A percentile compares a stretch with the other conserved stretches of the same genome.
phyloP scores from a whole-genome alignment of 2,888 invertebrate genomes.

The Ommatoiulus sabulosus region DNA sequence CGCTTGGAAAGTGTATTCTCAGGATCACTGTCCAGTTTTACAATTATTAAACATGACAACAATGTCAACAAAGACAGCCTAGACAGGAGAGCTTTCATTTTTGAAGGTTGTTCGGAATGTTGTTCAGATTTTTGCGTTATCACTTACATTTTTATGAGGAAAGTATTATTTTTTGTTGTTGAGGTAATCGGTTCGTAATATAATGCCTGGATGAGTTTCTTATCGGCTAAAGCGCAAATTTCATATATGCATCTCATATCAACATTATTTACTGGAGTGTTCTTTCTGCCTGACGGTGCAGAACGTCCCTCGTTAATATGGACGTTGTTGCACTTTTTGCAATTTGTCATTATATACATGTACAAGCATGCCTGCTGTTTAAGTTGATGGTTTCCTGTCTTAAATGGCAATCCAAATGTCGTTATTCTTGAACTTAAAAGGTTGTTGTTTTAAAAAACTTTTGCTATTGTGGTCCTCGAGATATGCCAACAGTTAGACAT shows the following conservation, averaged over 20 bases:
- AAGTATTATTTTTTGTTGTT: background rate
- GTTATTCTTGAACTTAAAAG: too few relatives aligned
- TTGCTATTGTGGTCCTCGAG: too few relatives aligned
- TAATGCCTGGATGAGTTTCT: background rate
- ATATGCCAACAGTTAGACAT: too few relatives aligned
- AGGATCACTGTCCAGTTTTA: too few relatives aligned
- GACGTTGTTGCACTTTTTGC: background rate
- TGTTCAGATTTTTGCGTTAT: background rate
- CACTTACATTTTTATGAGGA: background rate
- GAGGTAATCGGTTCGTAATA: background rate
- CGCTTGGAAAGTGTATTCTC: too few relatives aligned
- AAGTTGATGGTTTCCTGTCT: too few relatives aligned
- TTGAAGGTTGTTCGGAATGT: background rate
- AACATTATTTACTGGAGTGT: background rate
- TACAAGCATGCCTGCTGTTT: background rate
- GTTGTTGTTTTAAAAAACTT: too few relatives aligned
- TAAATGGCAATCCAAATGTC: too few relatives aligned
- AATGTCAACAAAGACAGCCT: too few relatives aligned
- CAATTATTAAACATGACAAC: too few relatives aligned
- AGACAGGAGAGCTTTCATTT: too few relatives aligned
- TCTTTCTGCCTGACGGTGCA: background rate
- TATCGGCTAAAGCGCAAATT: background rate
- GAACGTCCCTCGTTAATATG: constrained; percentile 3
- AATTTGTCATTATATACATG: background rate
- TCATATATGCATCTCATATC: background rate